phyloP scores from a whole-genome alignment of 2,888 invertebrate species.

The Orgyia antiqua region DNA sequence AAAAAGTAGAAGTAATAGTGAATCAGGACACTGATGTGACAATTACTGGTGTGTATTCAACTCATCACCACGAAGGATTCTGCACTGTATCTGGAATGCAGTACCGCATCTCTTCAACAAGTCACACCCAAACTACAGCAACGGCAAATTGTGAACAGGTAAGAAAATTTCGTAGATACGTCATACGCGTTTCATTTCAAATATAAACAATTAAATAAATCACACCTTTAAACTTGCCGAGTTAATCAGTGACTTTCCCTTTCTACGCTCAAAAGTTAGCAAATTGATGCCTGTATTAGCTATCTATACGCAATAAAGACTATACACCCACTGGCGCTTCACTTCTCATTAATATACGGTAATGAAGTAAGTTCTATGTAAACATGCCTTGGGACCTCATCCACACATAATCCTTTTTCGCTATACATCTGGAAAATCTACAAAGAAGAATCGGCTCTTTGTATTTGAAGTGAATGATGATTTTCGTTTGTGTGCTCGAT shows the following conservation, averaged over 20 bases:
- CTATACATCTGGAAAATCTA: slow-evolving; percentile 31
- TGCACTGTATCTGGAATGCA: slow-evolving; percentile 92
- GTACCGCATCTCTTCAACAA: slow-evolving; percentile 91
- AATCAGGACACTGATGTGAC: slow-evolving; percentile 93
- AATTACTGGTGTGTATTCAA: slow-evolving; percentile 90
- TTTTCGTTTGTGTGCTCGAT: slow-evolving; percentile 22
- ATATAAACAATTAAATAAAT: slow-evolving; percentile 6
- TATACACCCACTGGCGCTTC: slow-evolving; percentile 45
- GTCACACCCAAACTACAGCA: slow-evolving; percentile 90
- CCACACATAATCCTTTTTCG: slow-evolving; percentile 56
- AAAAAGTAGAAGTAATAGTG: slow-evolving; percentile 87
- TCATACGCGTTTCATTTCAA: neutral
- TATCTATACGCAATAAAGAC: slow-evolving; percentile 47
- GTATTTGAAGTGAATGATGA: slow-evolving; percentile 27
- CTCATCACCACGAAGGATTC: slow-evolving; percentile 89
- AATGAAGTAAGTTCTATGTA: slow-evolving; percentile 73
- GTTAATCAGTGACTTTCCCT: slow-evolving; percentile 8
- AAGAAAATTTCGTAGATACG: slow-evolving; percentile 28
- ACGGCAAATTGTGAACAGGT: slow-evolving; percentile 86
- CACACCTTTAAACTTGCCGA: slow-evolving; percentile 9
- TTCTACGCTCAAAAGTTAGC: slow-evolving; percentile 31
- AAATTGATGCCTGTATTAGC: slow-evolving; percentile 43
- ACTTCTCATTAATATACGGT: slow-evolving; percentile 63
- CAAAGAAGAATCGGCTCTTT: slow-evolving; percentile 50
- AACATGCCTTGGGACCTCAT: slow-evolving; percentile 62